These are phyloP conservation scores for Hipparchia semele DNA, from an alignment of 2,888 invertebrate genomes.

Conservation along the genomic window DNA sequence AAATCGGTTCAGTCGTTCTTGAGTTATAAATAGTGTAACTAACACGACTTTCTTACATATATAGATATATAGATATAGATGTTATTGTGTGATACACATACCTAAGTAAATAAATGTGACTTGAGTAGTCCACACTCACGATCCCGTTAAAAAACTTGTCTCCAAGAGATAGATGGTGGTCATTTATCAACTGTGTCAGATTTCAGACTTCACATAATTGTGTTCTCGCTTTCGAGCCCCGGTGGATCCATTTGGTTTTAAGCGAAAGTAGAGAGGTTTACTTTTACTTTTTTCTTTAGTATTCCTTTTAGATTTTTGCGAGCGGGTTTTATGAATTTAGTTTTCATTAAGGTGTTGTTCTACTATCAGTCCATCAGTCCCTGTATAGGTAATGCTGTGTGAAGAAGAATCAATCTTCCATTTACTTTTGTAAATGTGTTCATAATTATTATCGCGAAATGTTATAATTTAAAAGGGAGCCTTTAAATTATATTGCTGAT, in stretches of 20 bases:
- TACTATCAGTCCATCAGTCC: too few relatives aligned
- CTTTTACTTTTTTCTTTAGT: background rate
- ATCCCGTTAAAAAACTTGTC: conserved; percentile 7
- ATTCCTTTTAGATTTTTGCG: background rate
- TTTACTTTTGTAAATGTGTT: too few relatives aligned
- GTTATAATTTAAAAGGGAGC: too few relatives aligned
- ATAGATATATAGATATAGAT: too few relatives aligned
- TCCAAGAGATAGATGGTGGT: conserved; percentile 3
- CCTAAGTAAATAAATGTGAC: background rate
- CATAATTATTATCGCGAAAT: too few relatives aligned
- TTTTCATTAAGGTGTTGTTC: too few relatives aligned
- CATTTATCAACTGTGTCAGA: conserved; percentile 14
- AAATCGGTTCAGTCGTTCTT: too few relatives aligned
- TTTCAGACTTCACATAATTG: conserved; percentile 2
- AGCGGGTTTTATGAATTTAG: background rate
- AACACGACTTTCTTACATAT: too few relatives aligned
- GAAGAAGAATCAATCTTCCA: too few relatives aligned
- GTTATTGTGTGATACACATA: background rate
- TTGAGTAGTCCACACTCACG: conserved; percentile 1
- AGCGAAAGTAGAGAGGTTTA: background rate
- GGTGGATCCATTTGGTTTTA: background rate
- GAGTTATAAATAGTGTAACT: too few relatives aligned
- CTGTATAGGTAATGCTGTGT: too few relatives aligned
- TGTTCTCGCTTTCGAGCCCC: background rate
- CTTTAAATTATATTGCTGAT: too few relatives aligned